Evolutionary conservation across 2,797 vertebrate species (phyloP), one percentile per base, ranked within the genome.

Genomic region (Pogonophryne albipinna): DNA sequence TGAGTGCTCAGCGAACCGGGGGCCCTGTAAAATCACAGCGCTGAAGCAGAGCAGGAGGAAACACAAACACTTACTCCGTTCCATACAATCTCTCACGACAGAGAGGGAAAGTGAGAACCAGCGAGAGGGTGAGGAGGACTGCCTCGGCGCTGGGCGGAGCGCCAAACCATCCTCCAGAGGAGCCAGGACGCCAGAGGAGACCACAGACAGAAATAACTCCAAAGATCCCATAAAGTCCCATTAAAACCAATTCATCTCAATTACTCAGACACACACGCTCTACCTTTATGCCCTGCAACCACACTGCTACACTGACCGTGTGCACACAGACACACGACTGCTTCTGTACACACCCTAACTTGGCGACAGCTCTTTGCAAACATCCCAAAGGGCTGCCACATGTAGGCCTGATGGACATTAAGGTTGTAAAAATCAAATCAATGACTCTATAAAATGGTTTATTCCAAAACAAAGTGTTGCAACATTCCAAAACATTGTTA

Each of bases 141-240:
- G 84, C 77, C 70, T 67, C 49, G 10, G 68, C 3, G 12, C 78
- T 78, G 80, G 88, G 89, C 82, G 14, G 65, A 78, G 53, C 53
- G 87, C 88, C 87, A 93, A 89, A 83, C 79, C 89, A 84, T 83
- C 74, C 84, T 79, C 83, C 69, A 73, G 80, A 80, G 71, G 34
- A 86, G 86, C 76, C 80, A 79, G 80, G 77, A 87, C 55, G 76
- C 87, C 88, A 89, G 77, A 82, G 86, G 84, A 92, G 91, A 92
- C 89, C 92, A 92, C 85, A 89, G 88, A 92, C 89, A 88, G 82
- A 94, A 94, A 94, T 92, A 93, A 89, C 87, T 90, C 79, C 78
- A 77, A 91, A 93, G 88, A 91, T 90, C 76, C 85, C 89, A 94
- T 91, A 91, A 93, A 92, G 82, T 71, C 82, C 74, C 82, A 91